Conservation (phyloP, 2,113 vertebrate genomes). For the Neolamprologus cancellatus region DNA sequence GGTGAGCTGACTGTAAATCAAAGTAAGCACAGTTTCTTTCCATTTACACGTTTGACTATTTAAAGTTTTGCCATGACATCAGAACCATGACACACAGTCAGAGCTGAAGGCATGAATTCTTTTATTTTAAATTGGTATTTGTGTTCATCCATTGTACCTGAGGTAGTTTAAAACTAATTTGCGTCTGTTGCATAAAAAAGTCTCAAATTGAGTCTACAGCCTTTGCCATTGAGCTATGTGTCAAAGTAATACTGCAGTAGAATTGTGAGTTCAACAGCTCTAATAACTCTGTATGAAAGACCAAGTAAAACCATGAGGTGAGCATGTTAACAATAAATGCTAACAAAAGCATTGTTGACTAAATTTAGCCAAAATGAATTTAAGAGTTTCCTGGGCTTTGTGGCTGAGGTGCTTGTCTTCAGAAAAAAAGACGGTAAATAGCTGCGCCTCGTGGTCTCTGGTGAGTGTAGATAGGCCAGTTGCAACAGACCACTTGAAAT, state of each 20-base stretch:
- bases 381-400: not conserved
- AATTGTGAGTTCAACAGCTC: not conserved
- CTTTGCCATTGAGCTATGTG: not conserved
- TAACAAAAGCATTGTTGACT: not conserved
- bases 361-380: not conserved
- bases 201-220: not conserved
- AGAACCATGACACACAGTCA: not conserved
- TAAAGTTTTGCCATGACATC: not conserved
- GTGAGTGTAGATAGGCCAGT: not conserved
- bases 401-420: not conserved
- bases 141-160: not conserved
- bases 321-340: not conserved
- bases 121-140: not conserved
- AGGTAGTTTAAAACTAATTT: not conserved
- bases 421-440: not conserved
- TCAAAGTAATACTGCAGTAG: not conserved
- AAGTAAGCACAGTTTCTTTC: not conserved
- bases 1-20: not conserved
- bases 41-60: not conserved
- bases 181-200: rapidly evolving
- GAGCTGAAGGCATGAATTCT: not conserved
- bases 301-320: not conserved
- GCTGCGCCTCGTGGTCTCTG: not conserved
- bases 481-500: not conserved
- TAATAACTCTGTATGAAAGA: not conserved